phyloP scores from a whole-genome alignment of 2,113 vertebrate species.

The Edolisoma coerulescens region DNA sequence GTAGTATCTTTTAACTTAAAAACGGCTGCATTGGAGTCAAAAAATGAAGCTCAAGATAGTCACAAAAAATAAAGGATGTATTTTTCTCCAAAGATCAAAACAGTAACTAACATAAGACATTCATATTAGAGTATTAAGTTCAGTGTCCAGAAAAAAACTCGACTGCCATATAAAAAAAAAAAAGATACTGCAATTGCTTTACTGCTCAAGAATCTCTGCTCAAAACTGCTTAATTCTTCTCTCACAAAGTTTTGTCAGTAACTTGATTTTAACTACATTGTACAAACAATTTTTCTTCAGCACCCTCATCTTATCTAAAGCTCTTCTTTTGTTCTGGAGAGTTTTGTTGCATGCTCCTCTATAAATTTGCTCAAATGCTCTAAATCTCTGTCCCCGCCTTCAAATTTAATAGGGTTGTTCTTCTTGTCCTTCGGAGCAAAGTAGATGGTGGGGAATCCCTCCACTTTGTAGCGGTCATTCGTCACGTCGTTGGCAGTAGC shows the following conservation, averaged over 20 bases:
- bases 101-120: conserved; percentile 49
- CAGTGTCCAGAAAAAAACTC: conserved; percentile 60
- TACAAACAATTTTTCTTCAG: not conserved
- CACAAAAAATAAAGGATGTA: conserved; percentile 75
- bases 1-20: conserved; percentile 46
- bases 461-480: conserved; percentile 83
- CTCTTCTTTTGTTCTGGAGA: conserved; percentile 83
- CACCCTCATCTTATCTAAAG: conserved; percentile 72
- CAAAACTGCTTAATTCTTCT: not conserved
- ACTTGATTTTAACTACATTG: conserved; percentile 1
- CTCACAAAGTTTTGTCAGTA: not conserved
- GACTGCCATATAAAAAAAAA: conserved; percentile 38
- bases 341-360: conserved; percentile 85
- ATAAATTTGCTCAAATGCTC: conserved; percentile 90
- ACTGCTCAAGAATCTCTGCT: not conserved
- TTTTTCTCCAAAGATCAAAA: conserved; percentile 67
- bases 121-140: conserved; percentile 48
- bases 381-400: conserved; percentile 85
- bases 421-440: conserved; percentile 87
- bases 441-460: conserved; percentile 96
- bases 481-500: conserved; percentile 88
- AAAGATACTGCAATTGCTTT: not conserved
- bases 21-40: not conserved
- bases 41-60: conserved; percentile 57
- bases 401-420: conserved; percentile 87